phyloP scores from a whole-genome alignment of 2,888 invertebrate genomes.

The Pterostichus madidus region DNA sequence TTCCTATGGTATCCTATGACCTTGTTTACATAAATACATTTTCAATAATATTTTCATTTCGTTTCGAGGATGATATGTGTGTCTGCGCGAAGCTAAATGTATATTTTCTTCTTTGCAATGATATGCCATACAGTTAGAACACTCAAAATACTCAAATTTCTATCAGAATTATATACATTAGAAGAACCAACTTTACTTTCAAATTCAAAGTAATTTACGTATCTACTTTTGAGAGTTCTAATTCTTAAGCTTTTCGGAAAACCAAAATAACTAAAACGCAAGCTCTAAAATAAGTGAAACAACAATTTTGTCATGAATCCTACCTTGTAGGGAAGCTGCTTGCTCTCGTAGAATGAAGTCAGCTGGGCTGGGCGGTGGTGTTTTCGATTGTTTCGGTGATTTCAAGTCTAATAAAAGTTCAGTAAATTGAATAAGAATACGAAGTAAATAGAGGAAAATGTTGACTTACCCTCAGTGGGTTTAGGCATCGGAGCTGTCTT shows the following conservation, averaged over 20 bases:
- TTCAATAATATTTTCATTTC: constrained; percentile 42
- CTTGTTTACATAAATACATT: constrained; percentile 23
- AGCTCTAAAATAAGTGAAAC: constrained; percentile 61
- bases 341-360: constrained; percentile 81
- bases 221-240: constrained; percentile 63
- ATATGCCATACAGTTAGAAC: constrained; percentile 63
- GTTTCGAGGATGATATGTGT: not conserved
- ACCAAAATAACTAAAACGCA: constrained; percentile 61
- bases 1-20: constrained; percentile 48
- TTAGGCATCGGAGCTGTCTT: constrained; percentile 69
- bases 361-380: constrained; percentile 86
- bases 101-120: constrained; percentile 35
- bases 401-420: constrained; percentile 78
- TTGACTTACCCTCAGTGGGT: constrained; percentile 72
- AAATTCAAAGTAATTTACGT: not conserved
- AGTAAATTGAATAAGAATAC: no score
- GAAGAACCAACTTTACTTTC: constrained; percentile 12
- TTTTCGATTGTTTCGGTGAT: constrained; percentile 83
- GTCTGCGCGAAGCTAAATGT: constrained; percentile 25
- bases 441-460: not conserved
- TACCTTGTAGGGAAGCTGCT: constrained; percentile 77
- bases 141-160: constrained; percentile 53
- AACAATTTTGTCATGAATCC: constrained; percentile 69
- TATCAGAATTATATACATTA: constrained; percentile 31
- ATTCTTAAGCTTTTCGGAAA: constrained; percentile 47